Evolutionary conservation across 2,113 vertebrate species (phyloP).

Genomic region (Pholis gunnellus): DNA sequence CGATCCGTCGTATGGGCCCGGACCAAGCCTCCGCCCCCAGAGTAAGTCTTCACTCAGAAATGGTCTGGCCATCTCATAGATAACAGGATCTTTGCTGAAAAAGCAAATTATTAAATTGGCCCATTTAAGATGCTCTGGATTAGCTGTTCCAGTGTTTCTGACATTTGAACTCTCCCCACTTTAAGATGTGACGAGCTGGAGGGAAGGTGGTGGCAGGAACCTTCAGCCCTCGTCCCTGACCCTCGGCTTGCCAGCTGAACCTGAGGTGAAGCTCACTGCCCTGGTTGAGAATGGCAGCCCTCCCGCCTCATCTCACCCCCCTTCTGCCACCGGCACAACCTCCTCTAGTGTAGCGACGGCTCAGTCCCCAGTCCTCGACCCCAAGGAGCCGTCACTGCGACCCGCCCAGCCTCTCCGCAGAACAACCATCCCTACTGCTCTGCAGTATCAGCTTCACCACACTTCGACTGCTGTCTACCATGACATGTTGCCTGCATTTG

Average conservation of each 20-base stretch:
- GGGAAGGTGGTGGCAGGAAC: conserved; percentile 99
- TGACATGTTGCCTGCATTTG: conserved; percentile 98
- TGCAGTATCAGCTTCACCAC: conserved; percentile 93
- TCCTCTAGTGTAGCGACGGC: conserved; percentile 46
- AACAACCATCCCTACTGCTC: conserved; percentile 86
- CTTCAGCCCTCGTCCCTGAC: conserved; percentile 91
- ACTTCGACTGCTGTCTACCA: conserved; percentile 95
- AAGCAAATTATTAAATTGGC: conserved; percentile 24
- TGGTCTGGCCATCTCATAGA: neutral
- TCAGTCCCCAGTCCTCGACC: conserved; percentile 80
- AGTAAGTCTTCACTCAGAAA: conserved; percentile 83
- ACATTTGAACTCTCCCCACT: neutral
- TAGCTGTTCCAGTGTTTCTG: neutral
- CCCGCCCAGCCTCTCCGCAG: conserved; percentile 91
- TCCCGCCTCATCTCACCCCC: conserved; percentile 76
- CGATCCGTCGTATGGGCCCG: conserved; percentile 99
- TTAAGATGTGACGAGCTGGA: conserved; percentile 98
- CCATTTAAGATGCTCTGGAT: neutral
- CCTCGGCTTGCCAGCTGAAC: conserved; percentile 89
- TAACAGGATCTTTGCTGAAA: neutral
- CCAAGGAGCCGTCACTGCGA: conserved; percentile 93
- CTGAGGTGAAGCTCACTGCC: conserved; percentile 89
- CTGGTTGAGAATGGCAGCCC: conserved; percentile 87
- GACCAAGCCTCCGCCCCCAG: conserved; percentile 99
- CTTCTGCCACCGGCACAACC: conserved; percentile 66